These are phyloP conservation scores for Drosophila elegans DNA, from an alignment of 1,140 invertebrate genomes.

Conservation along the genomic window DNA sequence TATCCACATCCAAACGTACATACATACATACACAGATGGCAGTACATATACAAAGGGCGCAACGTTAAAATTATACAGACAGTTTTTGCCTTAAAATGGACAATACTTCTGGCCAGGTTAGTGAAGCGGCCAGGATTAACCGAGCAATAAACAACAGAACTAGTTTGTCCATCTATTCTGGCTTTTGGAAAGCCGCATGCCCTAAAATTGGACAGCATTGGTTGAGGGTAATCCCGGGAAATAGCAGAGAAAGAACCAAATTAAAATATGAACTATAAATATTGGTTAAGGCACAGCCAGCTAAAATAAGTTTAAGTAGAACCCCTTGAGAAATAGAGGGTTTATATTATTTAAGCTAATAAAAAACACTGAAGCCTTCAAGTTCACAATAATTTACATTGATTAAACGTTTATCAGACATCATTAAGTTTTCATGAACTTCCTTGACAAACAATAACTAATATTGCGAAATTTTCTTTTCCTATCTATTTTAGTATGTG, in stretches of 20 bases:
- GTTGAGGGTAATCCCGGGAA: no score
- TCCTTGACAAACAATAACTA: not conserved
- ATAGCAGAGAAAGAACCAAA: no score
- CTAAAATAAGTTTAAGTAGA: no score
- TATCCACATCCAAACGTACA: slow-evolving; percentile 13
- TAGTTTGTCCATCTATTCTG: slow-evolving; percentile 11
- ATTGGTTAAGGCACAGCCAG: no score
- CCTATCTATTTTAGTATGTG: slow-evolving; percentile 39
- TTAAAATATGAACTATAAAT: no score
- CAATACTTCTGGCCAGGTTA: slow-evolving; percentile 57
- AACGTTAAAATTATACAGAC: slow-evolving; percentile 60
- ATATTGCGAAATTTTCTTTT: not conserved
- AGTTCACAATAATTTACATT: no score
- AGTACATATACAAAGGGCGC: slow-evolving; percentile 62
- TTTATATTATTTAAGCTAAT: no score
- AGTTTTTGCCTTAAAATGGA: slow-evolving; percentile 52
- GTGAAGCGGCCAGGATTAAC: slow-evolving; percentile 24
- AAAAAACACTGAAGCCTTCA: no score
- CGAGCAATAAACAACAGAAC: slow-evolving; percentile 10
- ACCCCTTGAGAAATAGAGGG: no score
- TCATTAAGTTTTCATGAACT: not conserved
- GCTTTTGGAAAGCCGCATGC: slow-evolving; percentile 1
- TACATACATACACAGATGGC: slow-evolving; percentile 43
- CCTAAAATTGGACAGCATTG: not conserved
- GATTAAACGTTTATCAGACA: no score